A percentile compares a stretch with the other conserved stretches of the same genome.
phyloP scores from a whole-genome alignment of 2,113 vertebrate genomes.

The Grammomys surdaster region DNA sequence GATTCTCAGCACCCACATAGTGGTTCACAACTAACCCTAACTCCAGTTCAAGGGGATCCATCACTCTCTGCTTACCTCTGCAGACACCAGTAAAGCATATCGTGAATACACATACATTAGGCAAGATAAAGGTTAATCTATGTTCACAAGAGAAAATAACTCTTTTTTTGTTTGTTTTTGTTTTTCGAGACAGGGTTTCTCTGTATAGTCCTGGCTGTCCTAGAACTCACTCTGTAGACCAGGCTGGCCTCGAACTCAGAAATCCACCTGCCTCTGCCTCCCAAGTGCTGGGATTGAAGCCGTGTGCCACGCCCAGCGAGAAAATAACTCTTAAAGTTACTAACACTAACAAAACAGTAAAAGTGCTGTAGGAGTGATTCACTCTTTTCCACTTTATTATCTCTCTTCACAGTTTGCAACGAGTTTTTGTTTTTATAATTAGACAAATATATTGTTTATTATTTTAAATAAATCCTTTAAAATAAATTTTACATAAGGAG shows the following conservation, averaged over 20 bases:
- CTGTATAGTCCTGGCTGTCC: no score
- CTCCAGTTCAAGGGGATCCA: background rate
- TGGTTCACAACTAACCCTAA: background rate
- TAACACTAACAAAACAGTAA: background rate
- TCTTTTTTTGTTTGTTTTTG: no score
- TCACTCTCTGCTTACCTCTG: background rate
- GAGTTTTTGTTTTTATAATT: slow-evolving; percentile 15
- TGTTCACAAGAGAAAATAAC: background rate
- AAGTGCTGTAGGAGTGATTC: no score
- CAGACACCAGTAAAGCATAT: background rate
- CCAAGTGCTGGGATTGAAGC: no score
- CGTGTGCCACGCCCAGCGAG: no score
- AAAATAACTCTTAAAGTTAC: no score
- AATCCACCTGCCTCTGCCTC: no score
- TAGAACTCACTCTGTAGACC: no score
- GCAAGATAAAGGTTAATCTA: background rate
- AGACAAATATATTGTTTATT: background rate
- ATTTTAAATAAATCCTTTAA: slow-evolving; percentile 20
- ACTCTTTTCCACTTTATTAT: background rate
- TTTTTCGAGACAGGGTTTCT: no score
- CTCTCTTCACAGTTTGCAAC: slow-evolving; percentile 20
- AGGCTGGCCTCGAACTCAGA: no score
- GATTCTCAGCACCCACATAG: background rate
- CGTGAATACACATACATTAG: background rate
- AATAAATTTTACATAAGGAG: slow-evolving; percentile 18